These are phyloP conservation scores for Ceyx cyanopectus DNA, from an alignment of 2,113 vertebrate species.

Conservation along the genomic window DNA sequence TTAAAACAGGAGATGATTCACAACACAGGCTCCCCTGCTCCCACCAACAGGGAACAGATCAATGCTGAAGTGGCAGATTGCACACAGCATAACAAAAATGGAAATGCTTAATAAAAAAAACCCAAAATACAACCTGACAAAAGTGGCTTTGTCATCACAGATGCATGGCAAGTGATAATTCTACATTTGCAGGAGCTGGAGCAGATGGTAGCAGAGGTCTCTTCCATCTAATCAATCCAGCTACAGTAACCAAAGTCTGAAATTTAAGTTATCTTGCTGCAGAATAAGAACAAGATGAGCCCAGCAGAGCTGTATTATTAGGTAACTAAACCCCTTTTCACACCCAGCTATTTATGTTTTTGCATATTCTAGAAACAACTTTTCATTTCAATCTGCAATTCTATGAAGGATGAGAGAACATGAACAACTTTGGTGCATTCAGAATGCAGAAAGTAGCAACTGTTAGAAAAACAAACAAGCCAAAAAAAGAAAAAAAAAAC, in stretches of 20 bases:
- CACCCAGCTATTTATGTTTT: not conserved
- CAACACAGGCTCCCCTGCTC: slow-evolving; percentile 39
- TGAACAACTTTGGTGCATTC: not conserved
- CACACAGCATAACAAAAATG: slow-evolving; percentile 43
- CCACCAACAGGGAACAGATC: slow-evolving; percentile 38
- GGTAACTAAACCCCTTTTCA: not conserved
- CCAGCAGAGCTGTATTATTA: not conserved
- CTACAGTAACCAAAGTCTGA: not conserved
- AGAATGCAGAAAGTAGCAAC: not conserved
- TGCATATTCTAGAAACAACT: not conserved
- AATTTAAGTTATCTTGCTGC: not conserved
- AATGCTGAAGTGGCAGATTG: slow-evolving; percentile 10
- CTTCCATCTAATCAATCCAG: not conserved
- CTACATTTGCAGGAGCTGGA: not conserved
- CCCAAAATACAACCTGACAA: not conserved
- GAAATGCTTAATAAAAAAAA: slow-evolving; percentile 49
- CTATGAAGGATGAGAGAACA: not conserved
- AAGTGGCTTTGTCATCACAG: slow-evolving; percentile 50
- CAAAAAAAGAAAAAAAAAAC: not conserved
- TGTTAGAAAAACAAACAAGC: not conserved
- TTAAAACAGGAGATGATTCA: slow-evolving; percentile 69
- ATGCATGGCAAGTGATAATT: not conserved
- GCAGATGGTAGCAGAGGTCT: not conserved
- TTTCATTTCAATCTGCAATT: not conserved
- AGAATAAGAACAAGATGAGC: not conserved